Evolutionary conservation across 1,140 invertebrate species (phyloP).

Genomic region (Drusus annulatus): DNA sequence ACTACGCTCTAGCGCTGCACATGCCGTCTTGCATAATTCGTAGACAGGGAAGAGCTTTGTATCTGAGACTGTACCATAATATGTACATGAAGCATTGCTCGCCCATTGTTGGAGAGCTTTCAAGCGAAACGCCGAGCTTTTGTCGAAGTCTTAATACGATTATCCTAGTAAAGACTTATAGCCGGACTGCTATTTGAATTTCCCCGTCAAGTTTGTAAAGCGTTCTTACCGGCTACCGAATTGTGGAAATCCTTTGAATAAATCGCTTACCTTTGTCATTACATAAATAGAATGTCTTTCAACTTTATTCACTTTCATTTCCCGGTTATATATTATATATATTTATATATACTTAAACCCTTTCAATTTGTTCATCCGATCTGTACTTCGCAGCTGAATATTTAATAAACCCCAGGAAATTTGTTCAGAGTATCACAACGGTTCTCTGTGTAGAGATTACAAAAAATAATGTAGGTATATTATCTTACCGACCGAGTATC

Average conservation of each 20-base stretch:
- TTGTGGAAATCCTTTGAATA: conserved; percentile 9
- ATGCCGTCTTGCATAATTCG: background rate
- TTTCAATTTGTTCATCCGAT: no score
- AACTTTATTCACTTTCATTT: background rate
- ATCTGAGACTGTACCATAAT: no score
- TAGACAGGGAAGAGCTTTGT: conserved; percentile 9
- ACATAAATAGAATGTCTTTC: background rate
- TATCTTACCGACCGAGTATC: no score
- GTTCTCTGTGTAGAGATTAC: background rate
- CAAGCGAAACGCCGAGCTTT: conserved; percentile 39
- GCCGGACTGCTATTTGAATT: conserved; percentile 11
- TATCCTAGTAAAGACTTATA: conserved; percentile 37
- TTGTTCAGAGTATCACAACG: background rate
- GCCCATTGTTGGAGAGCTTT: conserved; percentile 37
- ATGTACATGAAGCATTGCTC: conserved; percentile 11
- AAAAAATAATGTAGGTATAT: no score
- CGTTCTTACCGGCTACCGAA: conserved; percentile 2
- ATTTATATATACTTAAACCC: no score
- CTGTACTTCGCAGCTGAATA: background rate
- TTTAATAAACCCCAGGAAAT: background rate
- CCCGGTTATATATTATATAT: no score
- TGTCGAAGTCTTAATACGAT: conserved; percentile 37
- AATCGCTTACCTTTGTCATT: background rate
- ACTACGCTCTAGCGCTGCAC: background rate
- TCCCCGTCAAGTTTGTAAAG: conserved; percentile 29